Base-by-base conservation (phyloP, 2,113 vertebrate genomes). In the Setophaga kirtlandii region DNA sequence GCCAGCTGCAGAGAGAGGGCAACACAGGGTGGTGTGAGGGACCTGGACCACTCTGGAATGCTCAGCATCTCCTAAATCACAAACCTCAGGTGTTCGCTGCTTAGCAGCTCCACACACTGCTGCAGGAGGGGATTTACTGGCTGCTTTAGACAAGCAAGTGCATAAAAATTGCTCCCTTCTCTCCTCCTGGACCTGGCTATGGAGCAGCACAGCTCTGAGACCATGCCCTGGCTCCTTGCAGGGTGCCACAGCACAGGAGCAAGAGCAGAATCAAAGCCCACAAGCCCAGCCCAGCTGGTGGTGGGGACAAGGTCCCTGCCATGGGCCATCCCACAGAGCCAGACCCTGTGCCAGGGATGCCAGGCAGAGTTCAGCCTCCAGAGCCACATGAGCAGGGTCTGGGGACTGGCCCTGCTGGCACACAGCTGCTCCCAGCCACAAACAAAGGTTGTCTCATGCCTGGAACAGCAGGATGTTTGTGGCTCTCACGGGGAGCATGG, bases 1-100 rank as follows among this genome's bases (percentile, higher is more conserved):
- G 98, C 99, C 99, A 99, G 97, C 99, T 99, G 6, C 2, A 39
- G 67, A 75, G 46, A 80, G 63, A 64, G 11, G 50, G 46, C 15
- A 53, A 42, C 23, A 23, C 0, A 3, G 71, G 19, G 55, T 7
- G 2, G 5, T 8, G 22, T 13, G 50, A 79, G 41, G 42, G 31
- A 50, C 10, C 25, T 53, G 76, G 35, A 46, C 16, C 56, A 37
- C 22, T 12, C 1, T 0, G 4, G n/a, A 46, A 27, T 4, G n/a
- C 37, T 76, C 62, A 46, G 46, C 33, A 28, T 30, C 68, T 50
- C 59, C 10, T 6, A 15, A 76, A 64, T 37, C 58, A 50, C 64
- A 58, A 46, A 53, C 8, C 42, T 77, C 46, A 22, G 0, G 0
- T 3, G 20, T 21, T 75, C 58, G 12, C 13, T 6, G 5, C 67